Conservation (phyloP, 2,888 invertebrate genomes). For the Mesochorus sp. region DNA sequence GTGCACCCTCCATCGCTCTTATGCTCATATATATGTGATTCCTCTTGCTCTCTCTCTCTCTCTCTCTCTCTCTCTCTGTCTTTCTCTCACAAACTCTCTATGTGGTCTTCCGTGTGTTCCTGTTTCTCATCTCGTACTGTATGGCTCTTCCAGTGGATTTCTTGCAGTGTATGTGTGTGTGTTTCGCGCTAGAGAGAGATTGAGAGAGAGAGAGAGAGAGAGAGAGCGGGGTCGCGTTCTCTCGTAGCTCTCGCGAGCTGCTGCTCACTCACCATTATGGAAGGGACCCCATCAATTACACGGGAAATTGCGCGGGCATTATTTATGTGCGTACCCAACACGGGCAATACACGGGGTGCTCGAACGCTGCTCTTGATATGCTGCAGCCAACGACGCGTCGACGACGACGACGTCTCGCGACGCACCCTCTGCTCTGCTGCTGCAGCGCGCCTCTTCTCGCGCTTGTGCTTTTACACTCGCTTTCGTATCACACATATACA, state of each 20-base stretch:
- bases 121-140: conserved; percentile 36
- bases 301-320: conserved; percentile 78
- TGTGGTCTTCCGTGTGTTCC: neutral
- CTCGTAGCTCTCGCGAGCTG: conserved; percentile 51
- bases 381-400: conserved; percentile 45
- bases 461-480: conserved; percentile 25
- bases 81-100: conserved; percentile 18
- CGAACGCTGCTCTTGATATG: conserved; percentile 60
- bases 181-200: conserved; percentile 10
- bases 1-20: conserved; percentile 37
- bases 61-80: conserved; percentile 25
- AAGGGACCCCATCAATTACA: conserved; percentile 79
- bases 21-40: conserved; percentile 25
- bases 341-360: conserved; percentile 47
- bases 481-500: conserved; percentile 13
- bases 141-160: conserved; percentile 28
- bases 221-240: conserved; percentile 41
- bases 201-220: conserved; percentile 25
- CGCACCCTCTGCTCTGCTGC: conserved; percentile 5
- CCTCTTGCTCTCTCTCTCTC: conserved; percentile 29
- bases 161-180: conserved; percentile 22
- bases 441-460: neutral
- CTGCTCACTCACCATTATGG: conserved; percentile 75
- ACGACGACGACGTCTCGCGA: conserved; percentile 37
- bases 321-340: conserved; percentile 65